phyloP scores from a whole-genome alignment of 2,113 vertebrate genomes.

The Blennius ocellaris region DNA sequence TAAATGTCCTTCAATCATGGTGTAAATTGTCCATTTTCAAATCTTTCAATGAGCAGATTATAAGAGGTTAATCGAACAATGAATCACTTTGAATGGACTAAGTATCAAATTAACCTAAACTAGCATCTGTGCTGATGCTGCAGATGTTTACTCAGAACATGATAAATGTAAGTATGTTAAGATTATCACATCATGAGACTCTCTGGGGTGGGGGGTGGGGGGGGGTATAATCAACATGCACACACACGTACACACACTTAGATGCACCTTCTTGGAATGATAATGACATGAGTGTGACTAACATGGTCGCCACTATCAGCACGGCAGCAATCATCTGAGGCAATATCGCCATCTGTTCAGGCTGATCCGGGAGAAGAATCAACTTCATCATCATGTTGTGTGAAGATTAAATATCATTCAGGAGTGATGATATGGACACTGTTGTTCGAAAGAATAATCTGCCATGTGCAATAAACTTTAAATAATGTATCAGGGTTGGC shows the following conservation, averaged over 20 bases:
- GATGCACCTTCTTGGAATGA: slow-evolving; percentile 4
- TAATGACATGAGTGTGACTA: not conserved
- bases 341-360: not conserved
- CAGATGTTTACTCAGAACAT: not conserved
- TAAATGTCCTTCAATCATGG: no score
- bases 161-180: not conserved
- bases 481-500: slow-evolving; percentile 33
- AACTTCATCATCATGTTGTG: not conserved
- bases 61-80: no score
- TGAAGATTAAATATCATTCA: not conserved
- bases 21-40: no score
- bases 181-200: not conserved
- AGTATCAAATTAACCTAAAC: not conserved
- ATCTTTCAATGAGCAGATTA: no score
- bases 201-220: no score
- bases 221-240: not conserved
- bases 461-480: not conserved
- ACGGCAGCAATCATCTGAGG: not conserved
- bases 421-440: not conserved
- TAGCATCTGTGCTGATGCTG: not conserved
- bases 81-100: no score
- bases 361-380: not conserved
- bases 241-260: not conserved
- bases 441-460: not conserved
- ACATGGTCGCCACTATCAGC: not conserved